Evolutionary conservation across 37 sponge, comb jelly and placozoan species (phyloP).

Genomic region (Theonella swinhoei): DNA sequence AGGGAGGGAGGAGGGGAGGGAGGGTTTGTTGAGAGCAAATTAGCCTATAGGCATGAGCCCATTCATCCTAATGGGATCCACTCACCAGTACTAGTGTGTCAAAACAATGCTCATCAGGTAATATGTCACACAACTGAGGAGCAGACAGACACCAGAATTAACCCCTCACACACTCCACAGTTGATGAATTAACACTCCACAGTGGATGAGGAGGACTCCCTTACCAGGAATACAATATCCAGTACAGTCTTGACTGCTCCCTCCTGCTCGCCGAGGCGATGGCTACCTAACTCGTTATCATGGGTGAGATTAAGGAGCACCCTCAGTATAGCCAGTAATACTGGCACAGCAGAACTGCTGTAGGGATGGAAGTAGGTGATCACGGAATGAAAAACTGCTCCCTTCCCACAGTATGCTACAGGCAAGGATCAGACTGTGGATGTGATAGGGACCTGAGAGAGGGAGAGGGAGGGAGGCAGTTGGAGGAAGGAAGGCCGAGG

Average conservation of each 20-base stretch:
- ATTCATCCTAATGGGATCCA: too few species aligned
- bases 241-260: slow-evolving; percentile 26
- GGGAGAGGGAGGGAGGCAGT: too few species aligned
- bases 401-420: too few species aligned
- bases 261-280: slow-evolving; percentile 49
- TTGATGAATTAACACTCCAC: too few species aligned
- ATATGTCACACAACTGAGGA: background rate
- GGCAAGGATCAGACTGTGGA: too few species aligned
- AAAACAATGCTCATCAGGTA: background rate
- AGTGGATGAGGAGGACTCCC: too few species aligned
- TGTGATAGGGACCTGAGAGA: background rate
- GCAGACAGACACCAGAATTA: too few species aligned
- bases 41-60: too few species aligned
- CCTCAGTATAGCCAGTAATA: slow-evolving; percentile 45
- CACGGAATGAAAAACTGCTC: too few species aligned
- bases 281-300: slow-evolving; percentile 61
- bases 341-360: slow-evolving; percentile 16
- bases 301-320: slow-evolving; percentile 73
- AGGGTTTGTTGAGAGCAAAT: too few species aligned
- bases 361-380: background rate
- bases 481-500: too few species aligned
- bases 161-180: too few species aligned
- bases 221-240: slow-evolving; percentile 40
- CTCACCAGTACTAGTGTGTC: background rate
- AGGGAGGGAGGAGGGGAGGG: background rate